Conservation (phyloP, 2,113 vertebrate genomes). For the Sorex araneus region DNA sequence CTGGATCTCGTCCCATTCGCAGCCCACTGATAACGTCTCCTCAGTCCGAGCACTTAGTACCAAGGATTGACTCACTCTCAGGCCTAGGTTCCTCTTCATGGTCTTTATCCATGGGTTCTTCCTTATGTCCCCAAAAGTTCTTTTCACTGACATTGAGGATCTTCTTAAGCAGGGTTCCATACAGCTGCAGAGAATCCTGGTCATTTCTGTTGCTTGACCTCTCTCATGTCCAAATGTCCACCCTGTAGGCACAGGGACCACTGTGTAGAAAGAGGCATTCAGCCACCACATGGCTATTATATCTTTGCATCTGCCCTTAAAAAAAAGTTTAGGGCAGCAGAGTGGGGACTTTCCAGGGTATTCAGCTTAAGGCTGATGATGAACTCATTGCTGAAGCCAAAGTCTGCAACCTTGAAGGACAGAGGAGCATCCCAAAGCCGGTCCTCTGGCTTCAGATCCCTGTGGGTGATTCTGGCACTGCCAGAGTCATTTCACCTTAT, state of each 20-base stretch:
- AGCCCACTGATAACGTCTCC: background rate
- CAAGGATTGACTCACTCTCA: no score
- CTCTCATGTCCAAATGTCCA: background rate
- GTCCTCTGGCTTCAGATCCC: background rate
- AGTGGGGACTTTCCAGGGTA: background rate
- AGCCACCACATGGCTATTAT: background rate
- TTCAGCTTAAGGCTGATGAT: background rate
- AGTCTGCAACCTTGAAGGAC: background rate
- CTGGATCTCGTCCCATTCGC: background rate
- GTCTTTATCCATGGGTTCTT: background rate
- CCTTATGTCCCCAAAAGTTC: background rate
- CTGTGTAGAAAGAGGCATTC: background rate
- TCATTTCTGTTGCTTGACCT: background rate
- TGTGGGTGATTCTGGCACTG: background rate
- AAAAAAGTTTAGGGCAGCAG: no score
- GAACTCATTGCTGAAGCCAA: background rate
- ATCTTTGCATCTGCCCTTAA: no score
- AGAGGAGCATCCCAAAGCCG: background rate
- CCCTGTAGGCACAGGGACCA: background rate
- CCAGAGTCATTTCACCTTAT: no score
- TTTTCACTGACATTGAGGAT: background rate
- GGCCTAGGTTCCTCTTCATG: background rate
- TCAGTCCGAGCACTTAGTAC: background rate
- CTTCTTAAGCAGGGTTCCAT: background rate
- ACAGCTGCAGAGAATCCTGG: background rate